Conservation (phyloP, 2,888 invertebrate genomes). For the Amitus sp. region DNA sequence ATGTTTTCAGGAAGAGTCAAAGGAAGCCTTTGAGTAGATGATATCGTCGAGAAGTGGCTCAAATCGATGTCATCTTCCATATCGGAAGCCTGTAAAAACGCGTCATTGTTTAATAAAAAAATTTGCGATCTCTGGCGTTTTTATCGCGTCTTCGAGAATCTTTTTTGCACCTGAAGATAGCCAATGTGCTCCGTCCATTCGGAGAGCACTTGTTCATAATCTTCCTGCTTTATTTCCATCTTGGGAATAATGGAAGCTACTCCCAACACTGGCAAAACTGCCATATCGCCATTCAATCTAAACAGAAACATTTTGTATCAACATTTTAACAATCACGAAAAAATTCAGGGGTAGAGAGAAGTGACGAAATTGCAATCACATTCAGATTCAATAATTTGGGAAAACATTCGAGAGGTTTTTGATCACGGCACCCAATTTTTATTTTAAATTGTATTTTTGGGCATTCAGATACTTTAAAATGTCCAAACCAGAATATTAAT, state of each 20-base stretch:
- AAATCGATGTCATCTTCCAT: constrained; percentile 59
- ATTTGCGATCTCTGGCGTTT: background rate
- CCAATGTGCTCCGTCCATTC: constrained; percentile 69
- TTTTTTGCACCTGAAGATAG: constrained; percentile 63
- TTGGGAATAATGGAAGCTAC: constrained; percentile 51
- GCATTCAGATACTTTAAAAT: too few relatives aligned
- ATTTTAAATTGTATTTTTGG: too few relatives aligned
- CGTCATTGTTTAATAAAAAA: constrained; percentile 16
- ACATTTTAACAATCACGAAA: constrained; percentile 2
- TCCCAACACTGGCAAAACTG: constrained; percentile 62
- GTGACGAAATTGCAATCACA: too few relatives aligned
- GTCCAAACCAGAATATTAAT: background rate
- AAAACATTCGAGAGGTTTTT: constrained; percentile 11
- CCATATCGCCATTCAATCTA: constrained; percentile 65
- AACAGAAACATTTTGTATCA: constrained; percentile 8
- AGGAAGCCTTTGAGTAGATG: constrained; percentile 41
- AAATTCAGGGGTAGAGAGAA: background rate
- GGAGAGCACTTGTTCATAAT: constrained; percentile 67
- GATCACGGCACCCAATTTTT: too few relatives aligned
- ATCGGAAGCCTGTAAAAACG: constrained; percentile 51
- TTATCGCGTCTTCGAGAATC: background rate
- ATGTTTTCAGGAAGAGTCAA: constrained; percentile 48
- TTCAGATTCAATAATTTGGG: too few relatives aligned
- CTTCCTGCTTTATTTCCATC: constrained; percentile 63
- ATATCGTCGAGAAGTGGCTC: constrained; percentile 40